Percentiles rank a stretch among this genome's conserved stretches.
Conservation (phyloP, 2,113 vertebrate genomes). For the Archilochus colubris region DNA sequence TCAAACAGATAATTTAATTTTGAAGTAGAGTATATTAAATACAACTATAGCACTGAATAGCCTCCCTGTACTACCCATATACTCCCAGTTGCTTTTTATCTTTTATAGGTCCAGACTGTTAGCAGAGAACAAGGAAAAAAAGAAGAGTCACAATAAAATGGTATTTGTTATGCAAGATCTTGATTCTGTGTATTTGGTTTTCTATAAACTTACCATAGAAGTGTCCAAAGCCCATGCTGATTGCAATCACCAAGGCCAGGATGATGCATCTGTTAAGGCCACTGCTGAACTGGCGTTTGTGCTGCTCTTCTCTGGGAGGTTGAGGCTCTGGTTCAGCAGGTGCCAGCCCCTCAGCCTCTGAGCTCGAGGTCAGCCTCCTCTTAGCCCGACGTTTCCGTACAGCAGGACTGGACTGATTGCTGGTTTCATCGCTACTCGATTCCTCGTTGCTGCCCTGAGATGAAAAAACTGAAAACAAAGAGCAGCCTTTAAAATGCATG, state of each 20-base stretch:
- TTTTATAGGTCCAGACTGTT: background rate
- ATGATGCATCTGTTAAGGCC: constrained; percentile 87
- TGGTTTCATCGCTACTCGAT: constrained; percentile 84
- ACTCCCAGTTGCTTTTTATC: background rate
- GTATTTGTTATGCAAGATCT: fast-evolving
- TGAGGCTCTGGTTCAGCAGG: background rate
- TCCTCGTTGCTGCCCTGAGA: constrained; percentile 66
- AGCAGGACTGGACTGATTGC: constrained; percentile 50
- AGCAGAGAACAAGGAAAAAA: background rate
- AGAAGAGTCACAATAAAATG: background rate
- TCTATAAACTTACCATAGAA: constrained; percentile 83
- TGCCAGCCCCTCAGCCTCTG: constrained; percentile 59
- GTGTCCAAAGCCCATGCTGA: constrained; percentile 93
- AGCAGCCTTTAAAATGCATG: background rate
- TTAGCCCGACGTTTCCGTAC: constrained; percentile 84
- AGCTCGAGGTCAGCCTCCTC: constrained; percentile 70
- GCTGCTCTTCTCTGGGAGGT: background rate
- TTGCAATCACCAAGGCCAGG: constrained; percentile 85
- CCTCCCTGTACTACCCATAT: background rate
- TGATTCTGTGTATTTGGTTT: fast-evolving
- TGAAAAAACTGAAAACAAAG: constrained; percentile 59
- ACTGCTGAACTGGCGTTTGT: constrained; percentile 62
- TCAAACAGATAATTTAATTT: background rate
- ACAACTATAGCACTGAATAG: background rate
- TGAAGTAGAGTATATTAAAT: background rate